Evolutionary conservation across 1,140 invertebrate genomes (phyloP), one percentile per base, ranked within the genome.

Genomic region (Bombus fervidus): DNA sequence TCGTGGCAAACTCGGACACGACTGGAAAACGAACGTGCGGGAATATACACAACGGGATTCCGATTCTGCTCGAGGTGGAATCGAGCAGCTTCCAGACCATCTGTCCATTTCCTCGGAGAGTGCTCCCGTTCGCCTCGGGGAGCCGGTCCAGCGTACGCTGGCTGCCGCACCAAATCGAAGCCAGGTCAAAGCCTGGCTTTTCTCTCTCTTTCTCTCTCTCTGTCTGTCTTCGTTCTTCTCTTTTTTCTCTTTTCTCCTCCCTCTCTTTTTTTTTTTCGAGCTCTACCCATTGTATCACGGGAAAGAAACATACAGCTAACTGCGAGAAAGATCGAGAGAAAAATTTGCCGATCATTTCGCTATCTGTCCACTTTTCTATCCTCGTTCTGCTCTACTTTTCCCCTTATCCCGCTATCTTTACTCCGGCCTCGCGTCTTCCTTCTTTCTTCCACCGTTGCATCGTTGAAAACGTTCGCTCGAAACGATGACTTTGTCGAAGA

Each of bases 71-170:
- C 89, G 90, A 91, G 87, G 85, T 89, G 80, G 87, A 91, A 91
- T 89, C 85, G 87, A 89, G 79, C 90, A 87, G 86, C 90, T 89
- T 89, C 90, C 87, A 84, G 87, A 91, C 90, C 86, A 88, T 91
- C 89, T 90, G 89, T 91, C 89, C 85, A 87, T 91, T 91, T 91
- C 91, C 90, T 90, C 85, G 43, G 90, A 89, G 87, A 91, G 84
- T 89, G 89, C 89, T 91, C 73, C 86, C 79, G 83, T 90, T 87
- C 80, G 87, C 89, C 86, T 90, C 89, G 81, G 87, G 90, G 89
- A 91, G 86, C 39, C 83, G 47, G 75, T 31, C 57, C 82, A 71
- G 15, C 59, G 74, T 73, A 59, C 22, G 74, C 72, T 72, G 77
- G 41, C 81, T 79, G 81, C 73, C 72, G 57, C 66, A 87, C 39